Evolutionary conservation across 1,140 invertebrate genomes (phyloP).

Genomic region (Diorhabda carinulata): DNA sequence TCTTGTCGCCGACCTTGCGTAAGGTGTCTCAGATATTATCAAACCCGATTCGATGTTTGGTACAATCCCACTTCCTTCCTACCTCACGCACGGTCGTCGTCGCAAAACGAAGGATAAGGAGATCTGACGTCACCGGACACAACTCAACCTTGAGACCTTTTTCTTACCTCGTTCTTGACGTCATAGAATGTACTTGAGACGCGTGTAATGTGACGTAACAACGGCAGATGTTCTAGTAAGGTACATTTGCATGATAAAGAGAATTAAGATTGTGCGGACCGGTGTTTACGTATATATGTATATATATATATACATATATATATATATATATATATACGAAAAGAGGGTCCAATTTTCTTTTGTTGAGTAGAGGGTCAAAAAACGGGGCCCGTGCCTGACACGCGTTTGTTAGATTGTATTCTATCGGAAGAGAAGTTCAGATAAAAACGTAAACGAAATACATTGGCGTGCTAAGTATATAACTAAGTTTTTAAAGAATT

Average conservation of each 20-base stretch:
- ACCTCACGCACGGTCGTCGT: background rate
- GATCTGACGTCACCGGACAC: constrained; percentile 41
- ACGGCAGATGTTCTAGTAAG: constrained; percentile 39
- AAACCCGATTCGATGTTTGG: background rate
- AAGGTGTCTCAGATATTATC: background rate
- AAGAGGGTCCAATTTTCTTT: constrained; percentile 41
- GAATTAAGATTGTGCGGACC: constrained; percentile 44
- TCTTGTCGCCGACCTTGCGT: background rate
- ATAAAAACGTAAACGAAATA: constrained; percentile 28
- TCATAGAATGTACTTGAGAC: constrained; percentile 15
- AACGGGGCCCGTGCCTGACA: constrained; percentile 44
- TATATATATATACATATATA: no score
- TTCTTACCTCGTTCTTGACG: constrained; percentile 34
- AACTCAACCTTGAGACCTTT: constrained; percentile 44
- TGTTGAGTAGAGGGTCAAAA: constrained; percentile 42
- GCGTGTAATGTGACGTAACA: constrained; percentile 32
- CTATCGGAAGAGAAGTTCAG: constrained; percentile 25
- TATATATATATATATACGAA: constrained; percentile 8
- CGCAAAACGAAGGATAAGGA: constrained; percentile 6
- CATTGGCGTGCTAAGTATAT: constrained; percentile 19
- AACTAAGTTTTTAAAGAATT: no score
- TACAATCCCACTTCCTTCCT: background rate
- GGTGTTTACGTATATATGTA: constrained; percentile 22
- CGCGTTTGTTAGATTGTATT: constrained; percentile 42
- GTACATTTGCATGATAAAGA: constrained; percentile 43